Base-by-base conservation (phyloP, 1,140 invertebrate genomes). In the Hyles euphorbiae region DNA sequence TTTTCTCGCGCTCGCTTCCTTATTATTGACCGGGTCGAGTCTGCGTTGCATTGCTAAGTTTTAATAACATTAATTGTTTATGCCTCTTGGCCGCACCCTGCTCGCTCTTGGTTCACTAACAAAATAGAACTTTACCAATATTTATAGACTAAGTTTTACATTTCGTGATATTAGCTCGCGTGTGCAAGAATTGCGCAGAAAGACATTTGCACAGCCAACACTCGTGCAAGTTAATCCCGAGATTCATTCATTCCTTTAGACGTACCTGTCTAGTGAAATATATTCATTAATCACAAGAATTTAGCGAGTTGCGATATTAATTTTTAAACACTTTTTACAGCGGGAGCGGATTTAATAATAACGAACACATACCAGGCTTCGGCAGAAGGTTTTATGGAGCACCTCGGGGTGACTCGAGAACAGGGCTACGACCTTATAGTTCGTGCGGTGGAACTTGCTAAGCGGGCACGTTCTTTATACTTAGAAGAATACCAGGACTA, bases 321-420 rank as follows among this genome's bases (percentile, higher is more conserved):
- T 54, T 54, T 12, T 54, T 43, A 22, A 34, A 34, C 34, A 34
- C 32, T 68, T 57, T 61, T 87, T 83, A 65, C 89, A 93, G 95
- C 94, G 72, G 97, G 97, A 3, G 93, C 96, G 10, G 93, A 98
- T 74, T 89, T 98, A 34, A 94, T 98, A 49, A 92, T 94, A 63
- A 97, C 96, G 4, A 95, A 95, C 60, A 97, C 96, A 2, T 98
- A 98, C 78, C 97, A 98, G 89, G 95, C 96, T 0, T 95, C 94
- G 8, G 88, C 97, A 47, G 91, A 92, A 22, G 95, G 96, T 0
- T 95, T 97, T 73, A 88, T 91, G 61, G 90, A 94, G 72, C 91
- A 95, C 78, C 79, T 97, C 34, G 89, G 91, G 0, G 62, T 95
- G 0, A 90, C 87, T 11, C 80, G 91, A 62, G 87, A 92, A 47